These are phyloP conservation scores for Chionis minor DNA, from an alignment of 2,113 vertebrate genomes.

Conservation along the genomic window DNA sequence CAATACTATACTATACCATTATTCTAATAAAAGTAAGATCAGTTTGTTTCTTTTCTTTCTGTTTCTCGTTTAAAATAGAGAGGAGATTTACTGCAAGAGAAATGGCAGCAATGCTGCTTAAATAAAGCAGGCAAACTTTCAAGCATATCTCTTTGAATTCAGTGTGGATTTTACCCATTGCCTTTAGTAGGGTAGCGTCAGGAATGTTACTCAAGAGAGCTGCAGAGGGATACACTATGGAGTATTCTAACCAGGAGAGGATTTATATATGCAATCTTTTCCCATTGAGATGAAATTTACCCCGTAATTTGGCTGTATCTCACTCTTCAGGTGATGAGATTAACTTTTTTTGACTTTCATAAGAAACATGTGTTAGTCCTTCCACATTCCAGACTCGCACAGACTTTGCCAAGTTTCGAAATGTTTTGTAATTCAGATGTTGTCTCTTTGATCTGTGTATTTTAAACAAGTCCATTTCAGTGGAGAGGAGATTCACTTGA, in stretches of 20 bases:
- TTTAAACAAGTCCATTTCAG: neutral
- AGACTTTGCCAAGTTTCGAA: neutral
- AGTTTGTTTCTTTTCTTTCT: neutral
- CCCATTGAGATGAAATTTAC: neutral
- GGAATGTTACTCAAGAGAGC: neutral
- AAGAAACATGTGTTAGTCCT: neutral
- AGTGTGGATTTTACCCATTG: neutral
- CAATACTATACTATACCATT: neutral
- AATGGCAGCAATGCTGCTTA: neutral
- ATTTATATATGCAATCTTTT: neutral
- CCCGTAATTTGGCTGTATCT: neutral
- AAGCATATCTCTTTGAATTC: neutral
- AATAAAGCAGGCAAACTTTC: neutral
- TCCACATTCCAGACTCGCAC: neutral
- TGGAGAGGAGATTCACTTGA: neutral
- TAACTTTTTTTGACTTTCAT: neutral
- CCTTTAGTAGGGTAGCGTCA: neutral
- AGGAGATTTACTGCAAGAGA: neutral
- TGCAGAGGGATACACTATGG: neutral
- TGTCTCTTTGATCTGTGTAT: neutral
- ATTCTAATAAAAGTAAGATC: neutral
- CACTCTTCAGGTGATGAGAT: neutral
- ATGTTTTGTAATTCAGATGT: neutral
- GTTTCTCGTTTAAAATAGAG: neutral
- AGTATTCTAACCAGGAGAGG: neutral